A percentile compares a stretch with the other conserved stretches of the same genome.
Conservation (phyloP, 2,888 invertebrate genomes). For the Athripsodes cinereus region DNA sequence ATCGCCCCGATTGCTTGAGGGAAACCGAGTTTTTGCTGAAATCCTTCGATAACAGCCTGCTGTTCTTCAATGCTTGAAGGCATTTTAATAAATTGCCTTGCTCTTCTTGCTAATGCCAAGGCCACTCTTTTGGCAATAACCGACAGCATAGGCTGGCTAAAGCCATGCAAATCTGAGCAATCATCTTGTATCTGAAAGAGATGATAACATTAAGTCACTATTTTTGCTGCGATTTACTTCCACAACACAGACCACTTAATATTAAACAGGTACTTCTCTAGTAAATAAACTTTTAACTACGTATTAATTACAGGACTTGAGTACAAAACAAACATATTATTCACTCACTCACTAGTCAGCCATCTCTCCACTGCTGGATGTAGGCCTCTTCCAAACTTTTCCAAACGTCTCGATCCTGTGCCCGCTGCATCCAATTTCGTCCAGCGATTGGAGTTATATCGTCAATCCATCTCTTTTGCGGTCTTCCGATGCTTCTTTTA, state of each 20-base stretch:
- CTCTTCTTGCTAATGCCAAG: not conserved
- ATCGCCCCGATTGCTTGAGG: slow-evolving; percentile 17
- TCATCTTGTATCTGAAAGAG: slow-evolving; percentile 12
- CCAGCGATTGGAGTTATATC: no score
- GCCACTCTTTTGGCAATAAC: slow-evolving; percentile 7
- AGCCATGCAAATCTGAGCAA: slow-evolving; percentile 7
- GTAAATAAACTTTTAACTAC: not conserved
- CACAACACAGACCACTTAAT: not conserved
- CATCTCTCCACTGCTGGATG: no score
- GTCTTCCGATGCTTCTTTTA: no score
- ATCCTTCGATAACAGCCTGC: slow-evolving; percentile 7
- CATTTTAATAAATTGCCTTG: slow-evolving; percentile 8
- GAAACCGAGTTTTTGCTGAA: slow-evolving; percentile 6
- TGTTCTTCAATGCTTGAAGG: not conserved
- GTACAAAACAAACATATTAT: not conserved
- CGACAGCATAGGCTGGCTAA: slow-evolving; percentile 8
- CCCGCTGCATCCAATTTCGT: no score
- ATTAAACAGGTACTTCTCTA: not conserved
- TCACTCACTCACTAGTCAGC: no score
- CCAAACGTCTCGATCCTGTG: no score
- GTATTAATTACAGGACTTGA: not conserved
- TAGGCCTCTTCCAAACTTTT: no score
- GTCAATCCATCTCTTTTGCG: no score
- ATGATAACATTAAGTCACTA: not conserved
- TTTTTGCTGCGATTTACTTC: not conserved